Percentiles rank a stretch among this genome's conserved stretches.
phyloP scores from a whole-genome alignment of 2,113 vertebrate species.

The Psilopogon haemacephalus region DNA sequence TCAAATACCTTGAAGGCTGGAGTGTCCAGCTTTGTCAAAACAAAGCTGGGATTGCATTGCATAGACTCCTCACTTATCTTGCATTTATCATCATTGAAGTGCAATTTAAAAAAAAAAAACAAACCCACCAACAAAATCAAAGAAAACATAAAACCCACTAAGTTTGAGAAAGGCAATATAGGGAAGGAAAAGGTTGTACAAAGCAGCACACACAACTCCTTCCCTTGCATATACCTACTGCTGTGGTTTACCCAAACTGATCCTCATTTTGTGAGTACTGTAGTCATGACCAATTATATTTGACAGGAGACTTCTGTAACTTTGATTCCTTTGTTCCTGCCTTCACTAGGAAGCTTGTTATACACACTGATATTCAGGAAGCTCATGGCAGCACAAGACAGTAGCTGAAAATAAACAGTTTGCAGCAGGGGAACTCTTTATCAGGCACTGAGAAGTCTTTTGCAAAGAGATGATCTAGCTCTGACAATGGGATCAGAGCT shows the following conservation, averaged over 20 bases:
- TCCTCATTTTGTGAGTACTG: background rate
- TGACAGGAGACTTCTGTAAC: background rate
- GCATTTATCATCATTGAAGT: background rate
- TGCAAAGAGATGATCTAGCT: background rate
- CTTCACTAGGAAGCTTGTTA: background rate
- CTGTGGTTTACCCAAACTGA: background rate
- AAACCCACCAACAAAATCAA: background rate
- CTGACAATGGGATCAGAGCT: background rate
- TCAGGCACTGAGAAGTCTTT: background rate
- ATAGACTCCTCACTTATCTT: background rate
- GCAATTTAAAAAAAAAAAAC: background rate
- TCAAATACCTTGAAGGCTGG: background rate
- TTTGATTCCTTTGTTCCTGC: background rate
- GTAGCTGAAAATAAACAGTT: background rate
- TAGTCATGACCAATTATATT: background rate
- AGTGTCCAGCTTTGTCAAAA: background rate
- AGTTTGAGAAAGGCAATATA: background rate
- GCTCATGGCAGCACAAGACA: background rate
- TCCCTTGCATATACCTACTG: fast-evolving
- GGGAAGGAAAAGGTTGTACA: background rate
- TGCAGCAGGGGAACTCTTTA: background rate
- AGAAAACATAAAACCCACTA: background rate
- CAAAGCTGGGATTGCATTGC: background rate
- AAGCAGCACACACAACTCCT: background rate
- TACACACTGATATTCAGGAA: background rate